phyloP scores from a whole-genome alignment of 2,797 vertebrate genomes.

The Ptychobarbus kaznakovi region DNA sequence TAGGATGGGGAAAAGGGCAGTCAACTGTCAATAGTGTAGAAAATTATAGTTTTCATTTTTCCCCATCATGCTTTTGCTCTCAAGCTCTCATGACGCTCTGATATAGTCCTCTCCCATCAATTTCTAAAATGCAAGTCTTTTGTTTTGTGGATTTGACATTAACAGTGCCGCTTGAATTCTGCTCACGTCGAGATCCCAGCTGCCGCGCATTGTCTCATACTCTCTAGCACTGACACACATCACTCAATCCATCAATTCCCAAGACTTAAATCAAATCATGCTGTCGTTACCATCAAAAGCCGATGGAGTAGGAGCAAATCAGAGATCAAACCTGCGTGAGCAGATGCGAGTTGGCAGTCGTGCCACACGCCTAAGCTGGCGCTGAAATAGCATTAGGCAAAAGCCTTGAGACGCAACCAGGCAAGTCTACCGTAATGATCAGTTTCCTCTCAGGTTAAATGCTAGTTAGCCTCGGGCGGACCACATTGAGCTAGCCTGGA shows the following conservation, averaged over 20 bases:
- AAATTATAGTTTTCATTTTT: conserved; percentile 40
- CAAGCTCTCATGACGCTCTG: conserved; percentile 22
- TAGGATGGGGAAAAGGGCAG: conserved; percentile 46
- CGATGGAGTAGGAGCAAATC: conserved; percentile 55
- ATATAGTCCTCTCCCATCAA: conserved; percentile 57
- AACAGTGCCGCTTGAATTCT: conserved; percentile 50
- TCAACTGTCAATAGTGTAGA: conserved; percentile 53
- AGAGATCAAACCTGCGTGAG: conserved; percentile 27
- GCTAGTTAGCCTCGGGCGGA: conserved; percentile 54
- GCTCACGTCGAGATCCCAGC: conserved; percentile 48
- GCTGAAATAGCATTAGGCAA: conserved; percentile 56
- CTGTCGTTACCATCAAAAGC: conserved; percentile 59
- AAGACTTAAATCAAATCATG: conserved; percentile 67
- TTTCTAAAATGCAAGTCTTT: conserved; percentile 56
- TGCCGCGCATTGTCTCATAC: conserved; percentile 48
- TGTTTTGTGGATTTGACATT: conserved; percentile 61
- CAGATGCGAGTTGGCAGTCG: conserved; percentile 16
- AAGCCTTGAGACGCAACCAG: conserved; percentile 55
- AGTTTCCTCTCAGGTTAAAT: conserved; percentile 68
- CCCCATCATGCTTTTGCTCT: conserved; percentile 3
- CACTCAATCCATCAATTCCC: conserved; percentile 61
- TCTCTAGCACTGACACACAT: conserved; percentile 65
- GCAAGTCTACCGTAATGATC: conserved; percentile 60
- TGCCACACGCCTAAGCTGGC: conserved; percentile 15
- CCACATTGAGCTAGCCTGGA: conserved; percentile 58